Evolutionary conservation across 2,888 invertebrate genomes (phyloP).

Genomic region (Amaurobius ferox): DNA sequence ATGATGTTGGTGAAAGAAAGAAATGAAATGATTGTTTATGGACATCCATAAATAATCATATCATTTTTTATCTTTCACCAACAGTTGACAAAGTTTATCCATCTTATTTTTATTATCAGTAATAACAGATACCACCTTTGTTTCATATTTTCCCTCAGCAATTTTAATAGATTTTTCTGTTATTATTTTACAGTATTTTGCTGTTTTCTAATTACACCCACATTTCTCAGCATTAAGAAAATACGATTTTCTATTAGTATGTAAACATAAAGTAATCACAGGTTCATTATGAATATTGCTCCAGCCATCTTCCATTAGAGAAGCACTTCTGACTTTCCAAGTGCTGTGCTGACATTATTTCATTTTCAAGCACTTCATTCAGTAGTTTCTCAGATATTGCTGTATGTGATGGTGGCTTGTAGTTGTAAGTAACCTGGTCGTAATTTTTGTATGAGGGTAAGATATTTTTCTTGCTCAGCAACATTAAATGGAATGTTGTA

Average conservation of each 20-base stretch:
- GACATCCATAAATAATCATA: conserved; percentile 7
- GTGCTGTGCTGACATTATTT: too few species aligned
- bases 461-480: too few species aligned
- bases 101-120: conserved; percentile 15
- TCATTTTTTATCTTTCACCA: not conserved
- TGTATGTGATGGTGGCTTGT: conserved; percentile 3
- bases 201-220: not conserved
- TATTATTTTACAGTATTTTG: not conserved
- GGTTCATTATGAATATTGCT: conserved; percentile 24
- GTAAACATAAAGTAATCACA: not conserved
- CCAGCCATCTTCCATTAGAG: conserved; percentile 15
- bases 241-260: not conserved
- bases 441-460: too few species aligned
- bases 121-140: not conserved
- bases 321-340: not conserved
- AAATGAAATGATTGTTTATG: too few species aligned
- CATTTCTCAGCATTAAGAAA: not conserved
- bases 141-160: not conserved
- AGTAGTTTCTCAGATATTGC: not conserved
- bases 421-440: too few species aligned
- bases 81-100: not conserved
- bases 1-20: too few species aligned
- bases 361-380: not conserved
- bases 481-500: too few species aligned
- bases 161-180: not conserved